phyloP scores from a whole-genome alignment of 2,888 invertebrate genomes.

The Acanthosepion lycidas region DNA sequence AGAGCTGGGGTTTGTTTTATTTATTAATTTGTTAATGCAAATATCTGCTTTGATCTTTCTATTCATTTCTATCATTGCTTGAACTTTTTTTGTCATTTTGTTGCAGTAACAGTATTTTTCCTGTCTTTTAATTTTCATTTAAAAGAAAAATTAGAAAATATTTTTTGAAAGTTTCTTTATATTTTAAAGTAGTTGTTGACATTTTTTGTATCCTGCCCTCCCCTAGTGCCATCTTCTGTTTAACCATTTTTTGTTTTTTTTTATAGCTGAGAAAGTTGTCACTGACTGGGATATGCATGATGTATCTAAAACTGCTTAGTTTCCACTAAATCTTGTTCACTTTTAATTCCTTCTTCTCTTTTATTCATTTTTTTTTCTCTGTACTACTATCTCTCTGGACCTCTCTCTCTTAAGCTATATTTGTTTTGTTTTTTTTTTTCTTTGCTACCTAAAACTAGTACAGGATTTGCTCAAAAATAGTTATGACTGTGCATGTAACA shows the following conservation, averaged over 20 bases:
- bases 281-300: not conserved
- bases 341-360: not conserved
- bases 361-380: not conserved
- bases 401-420: no score
- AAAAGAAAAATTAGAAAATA: not conserved
- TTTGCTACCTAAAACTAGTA: not conserved
- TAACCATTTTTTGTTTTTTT: not conserved
- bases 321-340: not conserved
- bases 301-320: not conserved
- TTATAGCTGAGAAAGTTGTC: not conserved
- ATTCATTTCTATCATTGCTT: not conserved
- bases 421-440: not conserved
- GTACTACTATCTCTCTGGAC: no score
- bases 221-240: not conserved
- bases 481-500: not conserved
- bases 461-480: not conserved
- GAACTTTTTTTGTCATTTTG: not conserved
- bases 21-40: not conserved
- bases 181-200: not conserved
- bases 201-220: not conserved
- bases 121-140: not conserved
- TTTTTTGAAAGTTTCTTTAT: not conserved
- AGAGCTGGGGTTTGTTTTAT: not conserved
- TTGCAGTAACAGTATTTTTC: not conserved
- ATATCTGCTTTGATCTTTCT: not conserved